Conservation (phyloP, 1,140 invertebrate genomes). For the Calycopis cecrops region DNA sequence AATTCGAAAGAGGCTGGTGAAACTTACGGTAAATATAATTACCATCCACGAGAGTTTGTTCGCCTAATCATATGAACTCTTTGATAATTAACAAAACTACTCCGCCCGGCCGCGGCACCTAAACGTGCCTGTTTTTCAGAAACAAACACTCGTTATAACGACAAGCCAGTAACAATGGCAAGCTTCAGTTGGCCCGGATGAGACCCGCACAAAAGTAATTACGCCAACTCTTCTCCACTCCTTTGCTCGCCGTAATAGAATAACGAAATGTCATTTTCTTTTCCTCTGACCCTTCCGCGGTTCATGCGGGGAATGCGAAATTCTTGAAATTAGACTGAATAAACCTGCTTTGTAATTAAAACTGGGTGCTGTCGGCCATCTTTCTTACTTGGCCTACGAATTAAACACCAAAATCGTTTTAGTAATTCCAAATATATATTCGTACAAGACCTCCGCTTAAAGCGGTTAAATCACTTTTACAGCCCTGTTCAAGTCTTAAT, state of each 20-base stretch:
- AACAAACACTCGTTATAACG: conserved; percentile 7
- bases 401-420: conserved; percentile 70
- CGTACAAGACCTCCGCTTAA: conserved; percentile 59
- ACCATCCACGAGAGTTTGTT: neutral
- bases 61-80: conserved; percentile 8
- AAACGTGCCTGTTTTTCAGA: conserved; percentile 11
- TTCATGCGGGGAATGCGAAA: conserved; percentile 70
- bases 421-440: conserved; percentile 73
- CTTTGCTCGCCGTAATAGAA: conserved; percentile 67
- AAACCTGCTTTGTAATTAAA: conserved; percentile 74
- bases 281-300: conserved; percentile 66
- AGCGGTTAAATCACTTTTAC: conserved; percentile 67
- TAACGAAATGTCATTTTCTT: conserved; percentile 74
- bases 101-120: neutral
- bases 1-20: too few relatives aligned
- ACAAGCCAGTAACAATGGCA: conserved; percentile 10
- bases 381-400: conserved; percentile 71
- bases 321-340: conserved; percentile 71
- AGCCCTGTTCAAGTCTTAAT: conserved; percentile 40
- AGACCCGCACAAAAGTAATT: conserved; percentile 57
- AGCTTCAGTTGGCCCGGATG: conserved; percentile 26
- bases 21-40: too few relatives aligned
- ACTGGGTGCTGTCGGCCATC: conserved; percentile 62
- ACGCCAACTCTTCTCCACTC: conserved; percentile 50
- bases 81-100: neutral